Evolutionary conservation across 1,140 invertebrate genomes (phyloP).

Genomic region (Epicauta chinensis): DNA sequence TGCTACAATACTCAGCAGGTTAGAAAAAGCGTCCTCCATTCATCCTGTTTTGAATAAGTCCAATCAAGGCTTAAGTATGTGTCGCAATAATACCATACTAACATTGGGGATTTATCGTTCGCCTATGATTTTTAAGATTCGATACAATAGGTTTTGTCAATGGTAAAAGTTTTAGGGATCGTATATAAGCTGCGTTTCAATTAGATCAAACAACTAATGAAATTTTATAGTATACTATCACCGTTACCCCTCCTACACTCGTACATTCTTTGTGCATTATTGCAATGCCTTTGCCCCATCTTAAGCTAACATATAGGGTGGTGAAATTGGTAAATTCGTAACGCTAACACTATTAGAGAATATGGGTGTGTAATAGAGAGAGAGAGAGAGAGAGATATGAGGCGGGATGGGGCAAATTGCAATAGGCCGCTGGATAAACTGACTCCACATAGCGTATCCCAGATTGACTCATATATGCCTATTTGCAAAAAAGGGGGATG

Average conservation of each 20-base stretch:
- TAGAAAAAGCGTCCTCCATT: too few relatives aligned
- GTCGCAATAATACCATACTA: too few relatives aligned
- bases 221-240: constrained; percentile 28
- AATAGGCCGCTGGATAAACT: constrained; percentile 41
- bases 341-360: constrained; percentile 42
- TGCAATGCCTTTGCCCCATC: constrained; percentile 18
- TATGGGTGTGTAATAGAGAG: not conserved
- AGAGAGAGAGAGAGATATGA: too few relatives aligned
- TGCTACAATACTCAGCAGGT: too few relatives aligned
- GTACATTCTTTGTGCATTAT: constrained; percentile 40
- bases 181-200: constrained; percentile 28
- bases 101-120: too few relatives aligned
- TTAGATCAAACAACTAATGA: constrained; percentile 34
- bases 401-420: constrained; percentile 37
- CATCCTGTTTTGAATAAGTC: too few relatives aligned
- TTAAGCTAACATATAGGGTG: constrained; percentile 41
- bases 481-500: constrained; percentile 6
- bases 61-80: too few relatives aligned
- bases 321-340: constrained; percentile 45
- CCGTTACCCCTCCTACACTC: constrained; percentile 1
- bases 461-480: constrained; percentile 39
- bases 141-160: too few relatives aligned
- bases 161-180: not conserved
- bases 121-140: too few relatives aligned
- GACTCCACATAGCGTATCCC: constrained; percentile 42